These are phyloP conservation scores for Paralichthys olivaceus DNA, from an alignment of 2,113 vertebrate species.

Conservation along the genomic window DNA sequence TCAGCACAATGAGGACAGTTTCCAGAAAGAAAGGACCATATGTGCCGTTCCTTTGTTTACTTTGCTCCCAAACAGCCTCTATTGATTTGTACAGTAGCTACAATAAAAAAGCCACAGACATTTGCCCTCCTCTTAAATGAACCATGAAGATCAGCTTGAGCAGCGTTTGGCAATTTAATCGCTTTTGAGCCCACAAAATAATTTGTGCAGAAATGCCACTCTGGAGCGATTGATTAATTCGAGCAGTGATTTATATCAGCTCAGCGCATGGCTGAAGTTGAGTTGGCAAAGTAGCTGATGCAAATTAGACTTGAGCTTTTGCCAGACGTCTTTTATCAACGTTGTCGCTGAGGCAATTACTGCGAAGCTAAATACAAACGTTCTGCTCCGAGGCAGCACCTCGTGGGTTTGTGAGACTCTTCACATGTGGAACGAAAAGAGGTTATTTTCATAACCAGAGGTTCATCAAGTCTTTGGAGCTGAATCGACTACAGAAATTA, in stretches of 20 bases:
- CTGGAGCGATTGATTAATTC: conserved; percentile 64
- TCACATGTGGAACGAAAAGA: conserved; percentile 1
- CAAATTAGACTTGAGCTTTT: conserved; percentile 68
- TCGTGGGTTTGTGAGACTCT: conserved; percentile 12
- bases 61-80: conserved; percentile 64
- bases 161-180: conserved; percentile 65
- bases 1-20: conserved; percentile 57
- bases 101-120: conserved; percentile 66
- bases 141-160: conserved; percentile 71
- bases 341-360: conserved; percentile 68
- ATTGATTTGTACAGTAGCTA: conserved; percentile 78
- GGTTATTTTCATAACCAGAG: background rate
- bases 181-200: conserved; percentile 71
- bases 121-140: conserved; percentile 74
- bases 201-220: conserved; percentile 73
- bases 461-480: too few species aligned
- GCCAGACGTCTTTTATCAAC: conserved; percentile 72
- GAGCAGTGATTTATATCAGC: conserved; percentile 70
- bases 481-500: too few species aligned
- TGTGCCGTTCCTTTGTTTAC: conserved; percentile 75
- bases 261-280: conserved; percentile 44
- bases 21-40: conserved; percentile 62
- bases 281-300: conserved; percentile 70
- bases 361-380: conserved; percentile 55
- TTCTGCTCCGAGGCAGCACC: conserved; percentile 24